phyloP scores from a whole-genome alignment of 2,888 invertebrate species.

The Stenodema calcarata region DNA sequence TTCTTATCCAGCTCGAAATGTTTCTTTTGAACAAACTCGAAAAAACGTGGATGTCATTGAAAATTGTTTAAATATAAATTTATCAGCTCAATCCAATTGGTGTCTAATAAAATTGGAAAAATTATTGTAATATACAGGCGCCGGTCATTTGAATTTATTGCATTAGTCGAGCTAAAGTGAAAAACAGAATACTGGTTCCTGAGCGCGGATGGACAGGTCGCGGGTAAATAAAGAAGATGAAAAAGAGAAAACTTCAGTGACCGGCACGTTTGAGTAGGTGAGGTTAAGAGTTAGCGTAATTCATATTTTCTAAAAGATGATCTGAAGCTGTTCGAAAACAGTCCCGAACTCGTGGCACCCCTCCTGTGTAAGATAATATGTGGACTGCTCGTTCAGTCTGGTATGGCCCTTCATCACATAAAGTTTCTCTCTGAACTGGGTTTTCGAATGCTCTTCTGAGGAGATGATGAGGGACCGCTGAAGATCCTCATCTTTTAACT shows the following conservation, averaged over 20 bases:
- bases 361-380: constrained; percentile 15
- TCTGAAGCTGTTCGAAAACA: not conserved
- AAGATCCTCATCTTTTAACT: not conserved
- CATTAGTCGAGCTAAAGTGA: not conserved
- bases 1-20: no score
- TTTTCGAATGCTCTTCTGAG: not conserved
- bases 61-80: not conserved
- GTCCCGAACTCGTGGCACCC: not conserved
- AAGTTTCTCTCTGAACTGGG: not conserved
- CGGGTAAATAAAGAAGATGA: not conserved
- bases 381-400: not conserved
- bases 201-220: not conserved
- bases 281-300: not conserved
- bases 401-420: constrained; percentile 5
- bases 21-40: no score
- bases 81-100: not conserved
- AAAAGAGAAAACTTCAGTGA: not conserved
- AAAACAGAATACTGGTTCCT: not conserved
- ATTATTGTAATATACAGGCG: not conserved
- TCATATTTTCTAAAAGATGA: not conserved
- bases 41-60: not conserved
- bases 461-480: not conserved
- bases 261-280: not conserved
- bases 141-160: not conserved
- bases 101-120: not conserved